These are phyloP conservation scores for Euthynnus affinis DNA, from an alignment of 2,797 vertebrate genomes.

Conservation along the genomic window DNA sequence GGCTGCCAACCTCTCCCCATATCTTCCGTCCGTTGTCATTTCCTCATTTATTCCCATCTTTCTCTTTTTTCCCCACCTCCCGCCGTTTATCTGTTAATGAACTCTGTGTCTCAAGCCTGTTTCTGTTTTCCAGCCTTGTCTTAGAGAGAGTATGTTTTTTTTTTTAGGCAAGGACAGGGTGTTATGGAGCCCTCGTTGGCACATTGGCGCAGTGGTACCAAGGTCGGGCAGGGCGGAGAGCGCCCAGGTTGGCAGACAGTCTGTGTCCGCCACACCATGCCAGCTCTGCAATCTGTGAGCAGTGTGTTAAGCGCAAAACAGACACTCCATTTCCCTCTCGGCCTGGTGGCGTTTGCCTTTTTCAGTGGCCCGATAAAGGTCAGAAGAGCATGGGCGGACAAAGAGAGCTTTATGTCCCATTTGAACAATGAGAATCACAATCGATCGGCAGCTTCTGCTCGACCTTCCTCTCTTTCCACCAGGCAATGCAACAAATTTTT, in stretches of 20 bases:
- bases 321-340: constrained; percentile 54
- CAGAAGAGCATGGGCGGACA: constrained; percentile 62
- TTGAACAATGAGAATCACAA: constrained; percentile 63
- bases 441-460: constrained; percentile 55
- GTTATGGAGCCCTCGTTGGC: constrained; percentile 50
- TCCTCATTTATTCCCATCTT: constrained; percentile 80
- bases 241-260: constrained; percentile 66
- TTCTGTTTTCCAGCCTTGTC: constrained; percentile 59
- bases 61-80: constrained; percentile 55
- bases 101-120: constrained; percentile 66
- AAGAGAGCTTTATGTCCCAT: constrained; percentile 62
- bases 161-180: constrained; percentile 21
- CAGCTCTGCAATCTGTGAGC: constrained; percentile 76
- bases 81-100: constrained; percentile 74
- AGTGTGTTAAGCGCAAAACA: constrained; percentile 76
- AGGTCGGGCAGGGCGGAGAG: constrained; percentile 72
- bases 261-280: constrained; percentile 63
- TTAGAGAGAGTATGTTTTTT: constrained; percentile 36
- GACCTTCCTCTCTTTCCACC: constrained; percentile 44
- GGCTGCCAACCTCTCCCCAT: constrained; percentile 78
- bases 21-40: constrained; percentile 79
- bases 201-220: constrained; percentile 61
- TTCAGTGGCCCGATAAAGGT: constrained; percentile 67
- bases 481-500: constrained; percentile 42
- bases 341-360: constrained; percentile 52